These are phyloP conservation scores for Schizopygopsis pylzovi DNA, from an alignment of 2,797 vertebrate genomes.

Conservation along the genomic window DNA sequence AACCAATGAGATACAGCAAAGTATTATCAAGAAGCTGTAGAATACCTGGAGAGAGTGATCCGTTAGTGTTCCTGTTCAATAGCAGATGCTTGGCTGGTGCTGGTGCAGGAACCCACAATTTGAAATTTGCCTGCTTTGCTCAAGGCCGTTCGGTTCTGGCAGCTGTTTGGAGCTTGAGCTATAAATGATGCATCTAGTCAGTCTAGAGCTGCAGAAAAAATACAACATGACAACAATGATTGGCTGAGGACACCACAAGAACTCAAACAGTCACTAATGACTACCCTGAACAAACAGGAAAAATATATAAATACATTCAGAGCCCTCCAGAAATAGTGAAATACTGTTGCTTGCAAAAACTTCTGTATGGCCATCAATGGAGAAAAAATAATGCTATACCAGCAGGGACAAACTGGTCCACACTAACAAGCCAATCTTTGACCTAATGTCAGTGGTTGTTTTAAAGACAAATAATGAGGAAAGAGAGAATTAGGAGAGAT, in stretches of 20 bases:
- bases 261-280: background rate
- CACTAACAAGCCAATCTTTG: background rate
- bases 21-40: background rate
- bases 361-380: background rate
- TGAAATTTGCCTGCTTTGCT: background rate
- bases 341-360: background rate
- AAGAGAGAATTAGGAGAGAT: slow-evolving; percentile 54
- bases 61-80: background rate
- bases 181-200: background rate
- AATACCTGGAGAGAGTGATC: background rate
- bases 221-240: background rate
- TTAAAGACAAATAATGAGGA: slow-evolving; percentile 14
- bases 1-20: slow-evolving; percentile 4
- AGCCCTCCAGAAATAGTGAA: background rate
- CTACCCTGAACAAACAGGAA: background rate
- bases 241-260: background rate
- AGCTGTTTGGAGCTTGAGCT: background rate
- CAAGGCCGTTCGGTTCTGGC: background rate
- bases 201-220: background rate
- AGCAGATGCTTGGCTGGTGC: background rate
- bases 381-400: background rate
- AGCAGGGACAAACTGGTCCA: background rate
- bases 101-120: background rate
- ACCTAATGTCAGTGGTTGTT: background rate
- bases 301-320: background rate